Evolutionary conservation across 2,113 vertebrate species (phyloP).

Genomic region (Cisticola juncidis): DNA sequence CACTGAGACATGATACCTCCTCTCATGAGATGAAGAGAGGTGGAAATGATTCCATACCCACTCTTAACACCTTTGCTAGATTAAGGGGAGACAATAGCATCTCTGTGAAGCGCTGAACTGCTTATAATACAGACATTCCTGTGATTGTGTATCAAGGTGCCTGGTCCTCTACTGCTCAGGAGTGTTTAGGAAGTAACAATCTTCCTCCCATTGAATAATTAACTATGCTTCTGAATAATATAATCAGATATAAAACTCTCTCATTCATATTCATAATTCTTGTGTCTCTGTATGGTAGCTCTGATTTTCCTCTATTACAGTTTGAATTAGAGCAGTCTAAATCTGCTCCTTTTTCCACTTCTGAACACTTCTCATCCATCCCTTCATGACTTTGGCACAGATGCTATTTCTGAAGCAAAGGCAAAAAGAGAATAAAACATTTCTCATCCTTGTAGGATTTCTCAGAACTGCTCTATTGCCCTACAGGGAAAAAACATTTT

Average conservation of each 20-base stretch:
- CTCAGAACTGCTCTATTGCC: not conserved
- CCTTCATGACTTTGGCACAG: not conserved
- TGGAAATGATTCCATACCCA: not conserved
- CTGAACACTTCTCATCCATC: not conserved
- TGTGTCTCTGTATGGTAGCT: not conserved
- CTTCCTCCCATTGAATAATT: not conserved
- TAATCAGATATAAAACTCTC: not conserved
- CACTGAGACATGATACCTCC: not conserved
- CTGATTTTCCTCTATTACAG: not conserved
- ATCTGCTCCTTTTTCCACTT: not conserved
- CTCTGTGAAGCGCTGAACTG: not conserved
- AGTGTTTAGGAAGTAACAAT: not conserved
- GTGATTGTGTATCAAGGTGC: not conserved
- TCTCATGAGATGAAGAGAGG: not conserved
- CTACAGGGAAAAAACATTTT: not conserved
- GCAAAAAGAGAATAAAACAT: not conserved
- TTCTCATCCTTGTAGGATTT: not conserved
- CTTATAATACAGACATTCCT: not conserved
- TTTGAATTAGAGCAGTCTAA: not conserved
- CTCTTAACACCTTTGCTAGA: not conserved
- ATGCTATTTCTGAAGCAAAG: not conserved
- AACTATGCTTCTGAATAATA: not conserved
- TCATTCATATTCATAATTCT: constrained; percentile 8
- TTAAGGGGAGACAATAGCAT: not conserved
- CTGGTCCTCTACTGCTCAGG: not conserved